phyloP scores from a whole-genome alignment of 2,113 vertebrate species.

The Vulpes vulpes region DNA sequence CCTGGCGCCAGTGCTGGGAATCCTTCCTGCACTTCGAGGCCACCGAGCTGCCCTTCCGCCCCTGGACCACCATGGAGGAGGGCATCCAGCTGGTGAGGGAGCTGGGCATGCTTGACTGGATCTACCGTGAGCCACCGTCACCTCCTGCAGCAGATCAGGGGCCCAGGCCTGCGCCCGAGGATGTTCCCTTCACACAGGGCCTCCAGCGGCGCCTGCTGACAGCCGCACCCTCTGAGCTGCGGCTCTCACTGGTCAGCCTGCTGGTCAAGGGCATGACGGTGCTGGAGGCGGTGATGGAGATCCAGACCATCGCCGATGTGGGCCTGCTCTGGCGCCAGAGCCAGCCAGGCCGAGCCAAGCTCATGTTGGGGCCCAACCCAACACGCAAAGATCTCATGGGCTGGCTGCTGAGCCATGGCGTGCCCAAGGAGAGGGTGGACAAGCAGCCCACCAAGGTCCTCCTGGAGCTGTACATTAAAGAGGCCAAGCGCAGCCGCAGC shows the following conservation, averaged over 20 bases:
- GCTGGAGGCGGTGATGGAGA: background rate
- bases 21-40: slow-evolving; percentile 17
- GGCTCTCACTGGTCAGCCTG: background rate
- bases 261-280: slow-evolving; percentile 1
- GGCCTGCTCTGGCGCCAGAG: slow-evolving; percentile 49
- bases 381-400: background rate
- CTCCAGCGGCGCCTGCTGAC: background rate
- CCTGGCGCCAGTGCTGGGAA: slow-evolving; percentile 35
- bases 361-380: background rate
- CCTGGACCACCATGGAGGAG: slow-evolving; percentile 28
- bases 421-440: slow-evolving; percentile 17
- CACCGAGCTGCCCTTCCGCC: slow-evolving; percentile 1
- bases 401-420: background rate
- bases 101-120: slow-evolving; percentile 34
- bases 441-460: background rate
- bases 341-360: background rate
- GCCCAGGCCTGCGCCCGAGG: background rate
- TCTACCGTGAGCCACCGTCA: background rate
- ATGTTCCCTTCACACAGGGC: background rate
- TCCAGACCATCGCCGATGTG: background rate
- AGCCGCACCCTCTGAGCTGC: background rate
- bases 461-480: background rate
- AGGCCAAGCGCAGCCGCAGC: background rate
- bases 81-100: background rate
- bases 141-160: accelerated